phyloP scores from a whole-genome alignment of 1,140 invertebrate species.

The Mamestra configurata region DNA sequence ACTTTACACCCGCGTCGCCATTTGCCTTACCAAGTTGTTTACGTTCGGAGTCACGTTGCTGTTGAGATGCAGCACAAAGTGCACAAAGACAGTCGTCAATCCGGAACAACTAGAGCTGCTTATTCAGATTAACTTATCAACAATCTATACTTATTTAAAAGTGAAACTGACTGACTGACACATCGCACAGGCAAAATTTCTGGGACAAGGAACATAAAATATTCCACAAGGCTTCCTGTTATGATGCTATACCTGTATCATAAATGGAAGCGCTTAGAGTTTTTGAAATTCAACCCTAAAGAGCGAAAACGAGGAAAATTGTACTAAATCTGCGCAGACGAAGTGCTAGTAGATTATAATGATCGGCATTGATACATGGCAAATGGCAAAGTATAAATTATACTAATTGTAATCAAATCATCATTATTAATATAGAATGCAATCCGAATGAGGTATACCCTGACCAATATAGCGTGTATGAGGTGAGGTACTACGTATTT shows the following conservation, averaged over 20 bases:
- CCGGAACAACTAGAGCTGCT: slow-evolving; percentile 39
- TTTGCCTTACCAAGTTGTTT: slow-evolving; percentile 52
- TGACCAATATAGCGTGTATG: not conserved
- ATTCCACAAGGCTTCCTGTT: too few species aligned
- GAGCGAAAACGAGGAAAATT: too few species aligned
- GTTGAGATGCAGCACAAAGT: slow-evolving; percentile 43
- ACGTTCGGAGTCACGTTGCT: slow-evolving; percentile 56
- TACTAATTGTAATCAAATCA: not conserved
- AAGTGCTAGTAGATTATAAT: not conserved
- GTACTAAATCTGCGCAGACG: too few species aligned
- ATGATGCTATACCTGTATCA: too few species aligned
- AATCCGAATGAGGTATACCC: not conserved
- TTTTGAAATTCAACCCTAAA: too few species aligned
- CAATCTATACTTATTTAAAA: too few species aligned
- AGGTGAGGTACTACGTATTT: slow-evolving; percentile 11
- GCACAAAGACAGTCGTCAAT: slow-evolving; percentile 31
- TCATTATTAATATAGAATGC: not conserved
- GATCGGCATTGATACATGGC: too few species aligned
- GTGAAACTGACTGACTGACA: too few species aligned
- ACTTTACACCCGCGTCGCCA: slow-evolving; percentile 26
- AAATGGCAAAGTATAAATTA: too few species aligned
- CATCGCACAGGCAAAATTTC: too few species aligned
- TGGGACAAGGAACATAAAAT: too few species aligned
- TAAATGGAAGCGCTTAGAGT: too few species aligned
- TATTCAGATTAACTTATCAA: not conserved